Evolutionary conservation across 2,113 vertebrate species (phyloP), one percentile per base, ranked within the genome.

Genomic region (Proterorhinus semilunaris): DNA sequence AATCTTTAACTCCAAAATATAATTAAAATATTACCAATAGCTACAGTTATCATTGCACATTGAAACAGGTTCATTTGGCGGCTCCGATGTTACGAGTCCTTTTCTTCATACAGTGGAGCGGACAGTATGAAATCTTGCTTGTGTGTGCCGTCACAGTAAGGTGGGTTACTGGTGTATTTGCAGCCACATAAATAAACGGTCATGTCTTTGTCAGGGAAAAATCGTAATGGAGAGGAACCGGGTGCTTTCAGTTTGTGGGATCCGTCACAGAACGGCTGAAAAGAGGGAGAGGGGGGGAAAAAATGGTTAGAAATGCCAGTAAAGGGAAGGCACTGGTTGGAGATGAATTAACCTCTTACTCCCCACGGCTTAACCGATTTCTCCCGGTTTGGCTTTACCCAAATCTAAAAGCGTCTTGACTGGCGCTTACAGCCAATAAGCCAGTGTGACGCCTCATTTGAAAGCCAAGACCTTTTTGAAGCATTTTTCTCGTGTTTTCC

Each of bases 201-300:
- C 9, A 61, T 4, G 6, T 90, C 90, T 78, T 92, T 79, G 52
- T 90, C 54, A 0, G 84, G 83, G 43, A 83, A 84, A 75, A 96
- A 95, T 65, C 91, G 92, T 21, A 95, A 70, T 0, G 95, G 92
- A 3, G 47, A 72, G 36, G 93, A 43, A 45, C 88, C 88, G 0
- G 82, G 90, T 6, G 88, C 87, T 47, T 78, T 74, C 43, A 16
- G 84, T 72, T 86, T 90, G 88, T 96, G 95, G 54, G 92, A 27
- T 4, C 95, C 95, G 0, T 96, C 94, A 2, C 95, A 96, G 87
- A 94, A 95, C 11, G 95, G 95, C 95, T 96, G 85, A n/a, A 67
- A 80, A 6, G 27, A 36, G 8, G 53, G 75, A 72, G 6, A 48
- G 1, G 7, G 27, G 21, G 8, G 53, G 75, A 72, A 7, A 48